A percentile compares a stretch with the other conserved stretches of the same genome.
Evolutionary conservation across 2,113 vertebrate species (phyloP).

Genomic region (Brienomyrus brachyistius): DNA sequence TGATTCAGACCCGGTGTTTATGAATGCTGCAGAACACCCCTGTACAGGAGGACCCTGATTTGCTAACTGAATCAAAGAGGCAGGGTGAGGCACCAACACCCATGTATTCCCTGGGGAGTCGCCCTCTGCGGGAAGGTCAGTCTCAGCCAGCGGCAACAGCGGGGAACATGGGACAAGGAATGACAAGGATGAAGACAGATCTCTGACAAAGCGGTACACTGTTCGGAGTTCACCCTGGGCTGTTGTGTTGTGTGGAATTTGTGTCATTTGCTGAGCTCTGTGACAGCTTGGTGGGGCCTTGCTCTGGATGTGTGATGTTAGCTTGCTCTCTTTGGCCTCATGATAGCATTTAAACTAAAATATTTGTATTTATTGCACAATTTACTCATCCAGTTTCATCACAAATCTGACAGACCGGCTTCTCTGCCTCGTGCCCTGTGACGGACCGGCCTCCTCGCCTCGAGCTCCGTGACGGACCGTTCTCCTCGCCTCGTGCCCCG

Average conservation of each 20-base stretch:
- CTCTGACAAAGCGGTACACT: neutral
- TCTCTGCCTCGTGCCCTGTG: too few species aligned
- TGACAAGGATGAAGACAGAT: neutral
- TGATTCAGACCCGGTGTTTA: neutral
- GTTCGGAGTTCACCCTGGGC: neutral
- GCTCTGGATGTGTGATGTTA: neutral
- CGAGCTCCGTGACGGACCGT: too few species aligned
- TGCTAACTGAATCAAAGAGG: neutral
- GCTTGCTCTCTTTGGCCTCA: neutral
- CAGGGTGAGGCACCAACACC: neutral
- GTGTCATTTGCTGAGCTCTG: neutral
- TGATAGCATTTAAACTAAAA: neutral
- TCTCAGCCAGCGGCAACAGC: neutral
- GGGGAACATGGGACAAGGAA: neutral
- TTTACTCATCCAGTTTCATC: neutral
- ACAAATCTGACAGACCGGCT: neutral
- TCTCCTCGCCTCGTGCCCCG: too few species aligned
- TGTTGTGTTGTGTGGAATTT: neutral
- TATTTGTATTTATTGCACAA: too few species aligned
- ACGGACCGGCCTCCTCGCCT: too few species aligned
- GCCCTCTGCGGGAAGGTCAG: neutral
- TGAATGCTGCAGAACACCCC: neutral
- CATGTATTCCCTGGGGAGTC: neutral
- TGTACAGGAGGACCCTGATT: neutral
- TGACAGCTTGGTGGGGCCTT: neutral